A percentile compares a stretch with the other conserved stretches of the same genome.
phyloP scores from a whole-genome alignment of 2,888 invertebrate genomes.

The Cetonia aurata region DNA sequence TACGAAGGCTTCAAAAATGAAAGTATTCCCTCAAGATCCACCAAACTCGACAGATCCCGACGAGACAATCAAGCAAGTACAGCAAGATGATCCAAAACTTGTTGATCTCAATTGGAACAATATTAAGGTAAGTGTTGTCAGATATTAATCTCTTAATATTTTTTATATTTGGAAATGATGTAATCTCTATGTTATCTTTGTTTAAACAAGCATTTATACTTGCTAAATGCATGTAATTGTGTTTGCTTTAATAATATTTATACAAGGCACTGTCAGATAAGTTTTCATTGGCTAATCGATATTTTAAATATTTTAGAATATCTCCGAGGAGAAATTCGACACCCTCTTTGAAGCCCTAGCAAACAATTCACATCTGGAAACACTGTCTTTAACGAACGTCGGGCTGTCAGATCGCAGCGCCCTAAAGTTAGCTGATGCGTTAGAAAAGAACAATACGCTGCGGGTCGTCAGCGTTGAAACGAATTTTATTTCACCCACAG shows the following conservation, averaged over 20 bases:
- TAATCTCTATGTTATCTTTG: no score
- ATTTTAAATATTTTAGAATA: slow-evolving; percentile 77
- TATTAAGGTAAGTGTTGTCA: slow-evolving; percentile 82
- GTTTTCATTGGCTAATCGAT: not conserved
- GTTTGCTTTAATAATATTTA: not conserved
- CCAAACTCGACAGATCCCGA: slow-evolving; percentile 98
- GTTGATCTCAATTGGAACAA: slow-evolving; percentile 99
- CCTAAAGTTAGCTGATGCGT: slow-evolving; percentile 83
- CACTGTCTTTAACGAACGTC: slow-evolving; percentile 92
- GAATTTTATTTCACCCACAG: slow-evolving; percentile 94
- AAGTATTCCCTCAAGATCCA: slow-evolving; percentile 93
- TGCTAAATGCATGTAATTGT: no score
- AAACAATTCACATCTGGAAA: slow-evolving; percentile 91
- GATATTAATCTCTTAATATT: no score
- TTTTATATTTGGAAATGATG: no score
- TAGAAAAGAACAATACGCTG: slow-evolving; percentile 83
- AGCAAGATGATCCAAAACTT: slow-evolving; percentile 88
- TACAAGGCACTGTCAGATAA: not conserved
- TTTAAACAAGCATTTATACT: no score
- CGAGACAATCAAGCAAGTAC: slow-evolving; percentile 89
- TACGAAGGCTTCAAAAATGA: slow-evolving; percentile 93
- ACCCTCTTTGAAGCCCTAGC: slow-evolving; percentile 90
- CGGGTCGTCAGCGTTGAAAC: slow-evolving; percentile 94
- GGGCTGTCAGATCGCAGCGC: slow-evolving; percentile 93
- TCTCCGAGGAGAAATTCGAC: slow-evolving; percentile 95